phyloP scores from a whole-genome alignment of 2,797 vertebrate species.

The Melanotaenia pygmaea region DNA sequence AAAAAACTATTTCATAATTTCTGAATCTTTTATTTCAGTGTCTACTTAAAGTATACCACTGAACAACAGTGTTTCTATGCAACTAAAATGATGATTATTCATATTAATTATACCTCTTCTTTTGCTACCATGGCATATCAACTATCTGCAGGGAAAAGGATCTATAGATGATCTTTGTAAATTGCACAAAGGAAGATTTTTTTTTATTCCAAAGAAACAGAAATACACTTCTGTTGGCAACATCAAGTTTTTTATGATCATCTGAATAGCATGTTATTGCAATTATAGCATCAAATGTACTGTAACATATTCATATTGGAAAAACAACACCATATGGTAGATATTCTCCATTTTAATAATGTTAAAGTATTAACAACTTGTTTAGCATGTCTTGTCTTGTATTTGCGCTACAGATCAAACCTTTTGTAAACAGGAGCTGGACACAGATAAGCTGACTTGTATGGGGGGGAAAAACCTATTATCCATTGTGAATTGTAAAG shows the following conservation, averaged over 20 bases:
- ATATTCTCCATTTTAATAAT: neutral
- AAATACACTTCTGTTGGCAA: neutral
- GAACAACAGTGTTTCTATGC: neutral
- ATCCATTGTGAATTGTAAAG: slow-evolving; percentile 38
- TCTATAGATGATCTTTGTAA: neutral
- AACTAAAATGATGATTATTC: neutral
- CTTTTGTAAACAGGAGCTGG: slow-evolving; percentile 1
- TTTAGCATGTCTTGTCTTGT: slow-evolving; percentile 1
- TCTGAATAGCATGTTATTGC: neutral
- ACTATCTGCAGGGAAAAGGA: neutral
- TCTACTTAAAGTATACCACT: neutral
- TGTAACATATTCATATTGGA: slow-evolving; percentile 2
- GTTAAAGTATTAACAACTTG: neutral
- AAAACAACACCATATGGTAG: neutral
- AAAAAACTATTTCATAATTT: neutral
- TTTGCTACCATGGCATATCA: neutral
- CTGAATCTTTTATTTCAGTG: neutral
- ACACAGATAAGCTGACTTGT: slow-evolving; percentile 6
- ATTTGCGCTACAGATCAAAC: neutral
- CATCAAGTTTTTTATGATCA: neutral
- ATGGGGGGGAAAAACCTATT: slow-evolving; percentile 11
- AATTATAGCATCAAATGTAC: neutral
- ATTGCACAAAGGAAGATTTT: neutral
- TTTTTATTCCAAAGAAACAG: neutral
- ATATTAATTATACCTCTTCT: neutral